Evolutionary conservation across 2,113 vertebrate species (phyloP), one percentile per base, ranked within the genome.

Genomic region (Furnarius figulus): DNA sequence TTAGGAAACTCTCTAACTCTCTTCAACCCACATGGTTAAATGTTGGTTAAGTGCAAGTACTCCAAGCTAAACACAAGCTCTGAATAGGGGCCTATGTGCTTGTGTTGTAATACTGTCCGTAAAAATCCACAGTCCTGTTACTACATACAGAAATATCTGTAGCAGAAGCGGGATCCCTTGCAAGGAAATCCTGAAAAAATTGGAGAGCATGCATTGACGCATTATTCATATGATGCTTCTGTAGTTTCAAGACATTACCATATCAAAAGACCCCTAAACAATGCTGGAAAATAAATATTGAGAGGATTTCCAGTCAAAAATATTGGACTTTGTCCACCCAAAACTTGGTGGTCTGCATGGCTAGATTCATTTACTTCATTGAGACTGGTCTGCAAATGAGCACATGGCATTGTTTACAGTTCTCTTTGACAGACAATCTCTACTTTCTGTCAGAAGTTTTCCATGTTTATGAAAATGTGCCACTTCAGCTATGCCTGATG

Each of bases 41-140:
- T 33, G 77, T 55, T 89, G 59, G 18, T 68, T 77, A 77, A 90
- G 30, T 33, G 33, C 12, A 28, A 91, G 33, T 39, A 53, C 50
- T 96, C 87, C 73, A 91, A 71, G 77, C n/a, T 80, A 87, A 87
- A 87, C 80, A 77, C 5, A 16, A n/a, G 20, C 21, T 80, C 65
- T 89, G 84, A 93, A 91, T 40, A 65, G 58, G 14, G 40, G 6
- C 25, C 37, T 92, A n/a, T 77, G 55, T 74, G 31, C 49, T 55
- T 87, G 28, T 55, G n/a, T 35, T 1, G 5, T 82, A 50, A 13
- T 74, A 21, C 7, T 49, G 22, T 56, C 50, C 28, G 16, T 46
- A 72, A 90, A 90, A 90, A 83, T 50, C 25, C 75, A 61, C 37
- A 73, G 35, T n/a, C 65, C 40, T 58, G 11, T 25, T 79, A 21